phyloP scores from a whole-genome alignment of 2,113 vertebrate genomes.

The Carettochelys insculpta region DNA sequence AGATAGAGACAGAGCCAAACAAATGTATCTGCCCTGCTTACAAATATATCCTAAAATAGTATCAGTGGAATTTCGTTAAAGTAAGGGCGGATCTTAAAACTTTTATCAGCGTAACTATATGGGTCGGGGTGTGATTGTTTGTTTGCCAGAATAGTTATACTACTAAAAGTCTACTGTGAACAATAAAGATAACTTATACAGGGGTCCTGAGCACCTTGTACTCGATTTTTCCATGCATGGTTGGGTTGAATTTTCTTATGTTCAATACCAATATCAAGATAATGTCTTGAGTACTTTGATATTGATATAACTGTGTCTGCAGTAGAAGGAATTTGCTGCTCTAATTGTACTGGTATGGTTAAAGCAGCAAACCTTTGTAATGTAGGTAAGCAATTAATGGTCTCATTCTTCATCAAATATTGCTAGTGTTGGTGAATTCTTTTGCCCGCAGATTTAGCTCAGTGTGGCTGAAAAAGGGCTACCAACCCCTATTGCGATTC shows the following conservation, averaged over 20 bases:
- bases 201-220: not conserved
- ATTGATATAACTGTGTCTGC: not conserved
- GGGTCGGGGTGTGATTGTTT: not conserved
- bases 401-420: not conserved
- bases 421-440: not conserved
- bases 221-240: too few relatives aligned
- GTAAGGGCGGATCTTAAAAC: not conserved
- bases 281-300: not conserved
- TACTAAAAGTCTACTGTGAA: not conserved
- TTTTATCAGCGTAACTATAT: not conserved
- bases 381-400: not conserved
- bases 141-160: not conserved
- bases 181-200: not conserved
- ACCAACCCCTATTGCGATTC: not conserved
- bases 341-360: not conserved
- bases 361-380: not conserved
- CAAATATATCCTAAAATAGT: not conserved
- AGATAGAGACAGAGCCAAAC: slow-evolving; percentile 28
- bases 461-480: not conserved
- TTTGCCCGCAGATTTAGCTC: not conserved
- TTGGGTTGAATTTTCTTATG: too few relatives aligned
- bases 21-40: not conserved
- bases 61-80: slow-evolving; percentile 9
- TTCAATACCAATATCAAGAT: too few relatives aligned
- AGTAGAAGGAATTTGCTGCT: not conserved